phyloP scores from a whole-genome alignment of 2,797 vertebrate species.

The Balearica regulorum region DNA sequence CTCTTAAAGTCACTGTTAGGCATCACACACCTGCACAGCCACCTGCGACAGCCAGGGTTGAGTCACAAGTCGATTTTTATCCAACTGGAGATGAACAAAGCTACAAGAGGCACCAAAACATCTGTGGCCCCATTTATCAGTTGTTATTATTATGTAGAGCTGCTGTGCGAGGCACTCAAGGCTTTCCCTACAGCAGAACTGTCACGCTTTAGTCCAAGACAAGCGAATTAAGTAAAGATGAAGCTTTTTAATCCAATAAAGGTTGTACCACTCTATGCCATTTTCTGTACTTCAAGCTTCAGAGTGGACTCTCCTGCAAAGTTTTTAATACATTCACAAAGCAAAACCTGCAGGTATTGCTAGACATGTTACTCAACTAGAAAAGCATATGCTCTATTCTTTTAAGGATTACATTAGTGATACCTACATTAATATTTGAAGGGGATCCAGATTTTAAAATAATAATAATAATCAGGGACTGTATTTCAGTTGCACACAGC shows the following conservation, averaged over 20 bases:
- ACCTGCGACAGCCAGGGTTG: background rate
- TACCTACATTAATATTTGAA: background rate
- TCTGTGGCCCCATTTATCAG: too few relatives aligned
- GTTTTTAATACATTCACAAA: background rate
- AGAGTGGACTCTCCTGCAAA: background rate
- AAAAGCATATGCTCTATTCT: background rate
- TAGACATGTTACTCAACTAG: rapidly evolving
- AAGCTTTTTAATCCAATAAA: background rate
- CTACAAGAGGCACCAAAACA: background rate
- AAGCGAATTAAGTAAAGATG: background rate
- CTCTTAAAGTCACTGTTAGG: background rate
- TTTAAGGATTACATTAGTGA: background rate
- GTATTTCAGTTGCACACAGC: background rate
- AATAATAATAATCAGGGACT: too few relatives aligned
- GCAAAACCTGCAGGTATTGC: background rate
- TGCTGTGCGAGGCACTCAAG: background rate
- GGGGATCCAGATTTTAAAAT: background rate
- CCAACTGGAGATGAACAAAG: background rate
- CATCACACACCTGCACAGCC: background rate
- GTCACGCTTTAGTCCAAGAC: background rate
- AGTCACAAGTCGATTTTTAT: rapidly evolving
- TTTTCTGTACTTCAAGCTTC: background rate
- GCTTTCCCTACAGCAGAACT: background rate
- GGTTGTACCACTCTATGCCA: background rate
- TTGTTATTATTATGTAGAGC: background rate